Conservation (phyloP, 2,888 invertebrate genomes). For the Xestobium rufovillosum region DNA sequence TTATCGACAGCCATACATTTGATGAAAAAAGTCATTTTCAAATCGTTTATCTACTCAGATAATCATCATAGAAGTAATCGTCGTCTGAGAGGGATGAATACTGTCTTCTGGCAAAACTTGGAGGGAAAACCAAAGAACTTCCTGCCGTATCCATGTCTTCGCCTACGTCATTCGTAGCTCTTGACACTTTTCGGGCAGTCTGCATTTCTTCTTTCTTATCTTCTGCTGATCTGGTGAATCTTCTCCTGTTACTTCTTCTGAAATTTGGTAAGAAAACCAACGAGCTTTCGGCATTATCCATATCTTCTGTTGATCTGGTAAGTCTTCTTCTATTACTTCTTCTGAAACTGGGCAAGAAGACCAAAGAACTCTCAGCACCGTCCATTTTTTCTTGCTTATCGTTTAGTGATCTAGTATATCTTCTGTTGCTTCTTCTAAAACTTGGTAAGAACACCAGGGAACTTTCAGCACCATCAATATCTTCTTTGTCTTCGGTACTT, state of each 20-base stretch:
- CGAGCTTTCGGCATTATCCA: neutral
- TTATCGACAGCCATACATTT: no score
- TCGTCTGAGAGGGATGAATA: no score
- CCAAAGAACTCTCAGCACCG: neutral
- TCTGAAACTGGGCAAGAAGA: neutral
- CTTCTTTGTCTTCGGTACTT: neutral
- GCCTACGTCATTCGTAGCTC: no score
- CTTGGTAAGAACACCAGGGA: neutral
- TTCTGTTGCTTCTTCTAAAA: neutral
- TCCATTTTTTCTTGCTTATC: neutral
- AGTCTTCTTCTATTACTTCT: neutral
- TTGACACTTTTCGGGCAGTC: no score
- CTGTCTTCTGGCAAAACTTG: no score
- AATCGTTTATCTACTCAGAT: no score
- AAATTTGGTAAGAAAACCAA: neutral
- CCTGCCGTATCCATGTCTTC: no score
- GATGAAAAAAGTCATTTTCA: no score
- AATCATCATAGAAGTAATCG: no score
- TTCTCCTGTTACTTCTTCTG: neutral
- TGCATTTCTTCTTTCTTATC: no score
- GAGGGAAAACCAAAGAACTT: no score
- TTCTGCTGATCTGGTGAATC: no score
- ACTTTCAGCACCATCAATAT: neutral
- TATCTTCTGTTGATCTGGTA: neutral
- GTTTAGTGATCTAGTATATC: neutral